Evolutionary conservation across 2,797 vertebrate species (phyloP).

Genomic region (Euthynnus affinis): DNA sequence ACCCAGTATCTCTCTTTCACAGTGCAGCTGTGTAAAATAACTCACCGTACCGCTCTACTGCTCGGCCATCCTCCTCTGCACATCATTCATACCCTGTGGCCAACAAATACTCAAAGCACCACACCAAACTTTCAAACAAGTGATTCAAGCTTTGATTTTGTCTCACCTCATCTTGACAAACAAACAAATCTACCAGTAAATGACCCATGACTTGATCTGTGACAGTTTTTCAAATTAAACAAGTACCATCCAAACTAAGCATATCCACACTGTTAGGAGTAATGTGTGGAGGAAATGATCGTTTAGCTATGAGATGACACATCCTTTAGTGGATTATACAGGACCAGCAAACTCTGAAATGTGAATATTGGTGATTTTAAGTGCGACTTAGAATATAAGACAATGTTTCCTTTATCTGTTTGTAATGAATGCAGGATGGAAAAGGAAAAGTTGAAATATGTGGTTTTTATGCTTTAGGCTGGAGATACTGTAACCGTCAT

Average conservation of each 20-base stretch:
- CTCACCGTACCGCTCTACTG: not conserved
- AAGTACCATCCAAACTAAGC: not conserved
- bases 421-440: conserved; percentile 10
- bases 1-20: conserved; percentile 41
- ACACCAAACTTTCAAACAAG: too few relatives aligned
- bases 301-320: not conserved
- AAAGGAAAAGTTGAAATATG: conserved; percentile 13
- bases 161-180: too few relatives aligned
- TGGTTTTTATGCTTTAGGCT: conserved; percentile 22
- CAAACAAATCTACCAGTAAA: not conserved
- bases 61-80: conserved; percentile 20
- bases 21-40: conserved; percentile 42
- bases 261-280: not conserved
- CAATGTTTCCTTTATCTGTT: conserved; percentile 11
- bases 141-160: not conserved
- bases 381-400: not conserved
- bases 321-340: conserved; percentile 1
- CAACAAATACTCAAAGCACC: not conserved
- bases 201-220: not conserved
- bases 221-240: not conserved
- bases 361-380: not conserved
- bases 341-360: not conserved
- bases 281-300: conserved; percentile 1
- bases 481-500: conserved; percentile 50
- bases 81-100: conserved; percentile 8